Evolutionary conservation across 2,888 invertebrate species (phyloP).

Genomic region (Nomada ruficornis): DNA sequence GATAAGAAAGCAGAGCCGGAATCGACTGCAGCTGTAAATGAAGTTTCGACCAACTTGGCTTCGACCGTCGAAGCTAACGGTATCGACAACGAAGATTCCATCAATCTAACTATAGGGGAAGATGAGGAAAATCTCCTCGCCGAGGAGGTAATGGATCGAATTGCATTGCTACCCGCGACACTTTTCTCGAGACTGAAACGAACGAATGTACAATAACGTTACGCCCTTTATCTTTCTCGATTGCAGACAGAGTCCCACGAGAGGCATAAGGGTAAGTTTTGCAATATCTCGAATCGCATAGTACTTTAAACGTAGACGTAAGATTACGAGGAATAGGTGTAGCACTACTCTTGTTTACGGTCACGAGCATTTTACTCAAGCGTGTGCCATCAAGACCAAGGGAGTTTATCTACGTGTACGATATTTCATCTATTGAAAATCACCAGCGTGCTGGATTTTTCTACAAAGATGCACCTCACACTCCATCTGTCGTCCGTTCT

Average conservation of each 20-base stretch:
- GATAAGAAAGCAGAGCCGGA: slow-evolving; percentile 84
- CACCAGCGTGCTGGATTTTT: slow-evolving; percentile 42
- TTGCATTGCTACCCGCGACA: background rate
- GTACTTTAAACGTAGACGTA: slow-evolving; percentile 45
- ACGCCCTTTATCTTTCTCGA: slow-evolving; percentile 3
- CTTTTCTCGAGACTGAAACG: background rate
- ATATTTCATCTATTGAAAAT: slow-evolving; percentile 46
- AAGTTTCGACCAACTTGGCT: slow-evolving; percentile 33
- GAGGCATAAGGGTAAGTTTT: slow-evolving; percentile 82
- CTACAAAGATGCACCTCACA: slow-evolving; percentile 39
- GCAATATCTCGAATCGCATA: slow-evolving; percentile 21
- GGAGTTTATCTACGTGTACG: slow-evolving; percentile 56
- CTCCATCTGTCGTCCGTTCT: slow-evolving; percentile 39
- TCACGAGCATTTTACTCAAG: slow-evolving; percentile 61
- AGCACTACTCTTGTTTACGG: slow-evolving; percentile 59
- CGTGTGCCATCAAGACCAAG: slow-evolving; percentile 66
- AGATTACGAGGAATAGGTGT: slow-evolving; percentile 59
- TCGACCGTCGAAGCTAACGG: slow-evolving; percentile 85
- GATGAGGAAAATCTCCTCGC: slow-evolving; percentile 91
- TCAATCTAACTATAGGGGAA: slow-evolving; percentile 92
- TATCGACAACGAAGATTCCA: slow-evolving; percentile 91
- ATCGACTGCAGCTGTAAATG: slow-evolving; percentile 19
- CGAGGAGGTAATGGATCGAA: slow-evolving; percentile 88
- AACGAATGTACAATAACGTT: background rate
- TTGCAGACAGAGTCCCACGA: slow-evolving; percentile 82